Conservation (phyloP, 2,113 vertebrate genomes). For the Sorex fumeus region DNA sequence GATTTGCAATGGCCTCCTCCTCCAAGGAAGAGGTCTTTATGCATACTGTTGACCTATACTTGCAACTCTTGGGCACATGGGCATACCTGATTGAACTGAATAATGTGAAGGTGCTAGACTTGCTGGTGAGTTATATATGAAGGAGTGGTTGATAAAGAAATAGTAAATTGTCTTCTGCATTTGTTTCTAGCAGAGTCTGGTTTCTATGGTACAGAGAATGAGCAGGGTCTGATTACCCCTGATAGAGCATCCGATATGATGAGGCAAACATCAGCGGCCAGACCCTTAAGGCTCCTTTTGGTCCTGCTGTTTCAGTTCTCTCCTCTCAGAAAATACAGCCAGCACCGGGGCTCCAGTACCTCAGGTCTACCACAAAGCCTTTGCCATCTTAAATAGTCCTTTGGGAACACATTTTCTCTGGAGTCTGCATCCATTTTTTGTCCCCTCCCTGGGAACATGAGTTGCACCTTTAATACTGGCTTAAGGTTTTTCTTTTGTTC, state of each 20-base stretch:
- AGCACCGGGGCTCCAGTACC: too few relatives aligned
- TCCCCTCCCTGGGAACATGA: background rate
- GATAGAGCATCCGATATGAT: background rate
- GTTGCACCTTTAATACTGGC: background rate
- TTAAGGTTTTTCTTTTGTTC: background rate
- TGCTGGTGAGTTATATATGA: background rate
- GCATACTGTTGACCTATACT: background rate
- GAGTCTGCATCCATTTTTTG: accelerated
- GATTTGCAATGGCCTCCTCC: background rate
- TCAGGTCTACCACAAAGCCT: background rate
- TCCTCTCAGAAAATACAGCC: background rate
- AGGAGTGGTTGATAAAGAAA: background rate
- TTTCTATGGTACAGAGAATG: background rate
- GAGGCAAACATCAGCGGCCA: background rate
- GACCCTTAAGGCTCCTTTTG: background rate
- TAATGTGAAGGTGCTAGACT: background rate
- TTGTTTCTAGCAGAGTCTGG: background rate
- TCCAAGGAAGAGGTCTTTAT: background rate
- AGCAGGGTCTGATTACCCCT: background rate
- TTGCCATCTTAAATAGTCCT: background rate
- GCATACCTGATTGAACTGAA: background rate
- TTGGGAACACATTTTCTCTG: background rate
- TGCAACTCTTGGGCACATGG: background rate
- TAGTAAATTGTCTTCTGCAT: background rate
- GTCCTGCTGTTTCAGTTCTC: background rate